Evolutionary conservation across 2,113 vertebrate species (phyloP).

Genomic region (Macroglossus sobrinus): DNA sequence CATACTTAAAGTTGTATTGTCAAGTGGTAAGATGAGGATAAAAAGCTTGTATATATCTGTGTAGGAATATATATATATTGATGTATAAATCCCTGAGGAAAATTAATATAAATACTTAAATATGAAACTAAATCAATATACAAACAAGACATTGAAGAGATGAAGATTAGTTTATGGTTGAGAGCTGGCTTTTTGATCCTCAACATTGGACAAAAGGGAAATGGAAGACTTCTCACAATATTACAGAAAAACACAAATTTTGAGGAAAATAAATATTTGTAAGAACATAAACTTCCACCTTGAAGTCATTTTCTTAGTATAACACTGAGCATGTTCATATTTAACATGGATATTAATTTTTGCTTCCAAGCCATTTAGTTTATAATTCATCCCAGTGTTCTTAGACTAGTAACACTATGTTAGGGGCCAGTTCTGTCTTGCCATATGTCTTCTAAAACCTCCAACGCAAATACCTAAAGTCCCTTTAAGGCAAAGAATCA

Average conservation of each 20-base stretch:
- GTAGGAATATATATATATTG: conserved; percentile 61
- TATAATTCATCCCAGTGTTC: not conserved
- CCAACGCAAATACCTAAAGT: not conserved
- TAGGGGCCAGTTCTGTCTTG: conserved; percentile 23
- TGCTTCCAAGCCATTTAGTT: conserved; percentile 40
- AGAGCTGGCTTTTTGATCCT: conserved; percentile 60
- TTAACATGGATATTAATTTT: conserved; percentile 60
- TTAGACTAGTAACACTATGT: not conserved
- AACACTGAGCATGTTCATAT: conserved; percentile 42
- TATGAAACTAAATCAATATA: conserved; percentile 65
- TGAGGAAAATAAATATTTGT: conserved; percentile 75
- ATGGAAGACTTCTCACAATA: conserved; percentile 59
- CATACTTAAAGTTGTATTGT: conserved; percentile 75
- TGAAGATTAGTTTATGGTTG: conserved; percentile 66
- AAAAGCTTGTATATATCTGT: conserved; percentile 70
- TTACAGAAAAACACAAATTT: conserved; percentile 58
- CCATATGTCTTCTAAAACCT: not conserved
- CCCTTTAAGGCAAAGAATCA: not conserved
- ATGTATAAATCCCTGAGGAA: conserved; percentile 69
- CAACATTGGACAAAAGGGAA: conserved; percentile 54
- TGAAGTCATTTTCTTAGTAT: conserved; percentile 63
- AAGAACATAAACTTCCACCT: conserved; percentile 68
- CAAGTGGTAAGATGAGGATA: conserved; percentile 74
- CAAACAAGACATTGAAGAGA: conserved; percentile 55
- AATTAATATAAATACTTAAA: conserved; percentile 64